Evolutionary conservation across 30 jellyfish, hydroid and myxozoan species (phyloP).

Genomic region (Turritopsis rubra): DNA sequence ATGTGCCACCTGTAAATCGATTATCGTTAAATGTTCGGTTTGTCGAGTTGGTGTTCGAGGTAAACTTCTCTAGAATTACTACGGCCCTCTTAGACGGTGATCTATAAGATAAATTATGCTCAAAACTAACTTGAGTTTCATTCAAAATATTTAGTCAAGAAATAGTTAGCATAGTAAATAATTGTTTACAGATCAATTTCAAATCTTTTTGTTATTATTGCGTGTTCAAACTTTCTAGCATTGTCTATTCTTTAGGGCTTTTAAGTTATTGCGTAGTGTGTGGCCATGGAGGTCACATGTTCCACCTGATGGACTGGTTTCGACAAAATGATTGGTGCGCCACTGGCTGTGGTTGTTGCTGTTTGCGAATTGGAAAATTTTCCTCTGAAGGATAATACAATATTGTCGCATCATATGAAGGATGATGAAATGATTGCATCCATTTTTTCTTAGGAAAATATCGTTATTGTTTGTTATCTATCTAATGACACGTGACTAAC

Average conservation of each 20-base stretch:
- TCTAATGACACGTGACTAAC: too few relatives aligned
- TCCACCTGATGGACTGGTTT: conserved; percentile 90
- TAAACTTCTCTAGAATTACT: conserved; percentile 16
- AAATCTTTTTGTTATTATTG: too few relatives aligned
- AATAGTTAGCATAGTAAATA: too few relatives aligned
- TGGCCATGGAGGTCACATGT: conserved; percentile 97
- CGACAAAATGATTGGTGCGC: conserved; percentile 79
- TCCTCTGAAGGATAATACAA: conserved; percentile 17
- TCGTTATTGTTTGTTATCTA: too few relatives aligned
- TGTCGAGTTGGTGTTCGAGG: conserved; percentile 94
- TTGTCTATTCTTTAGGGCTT: conserved; percentile 48
- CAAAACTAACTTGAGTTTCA: too few relatives aligned
- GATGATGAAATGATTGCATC: not conserved
- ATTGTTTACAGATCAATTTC: too few relatives aligned
- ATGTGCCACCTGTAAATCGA: conserved; percentile 64
- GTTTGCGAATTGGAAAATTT: conserved; percentile 71
- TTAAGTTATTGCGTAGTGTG: conserved; percentile 90
- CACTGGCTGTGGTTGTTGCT: conserved; percentile 95
- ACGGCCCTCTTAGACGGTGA: too few relatives aligned
- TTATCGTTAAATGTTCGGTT: conserved; percentile 80
- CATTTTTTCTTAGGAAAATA: too few relatives aligned
- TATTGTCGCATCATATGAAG: too few relatives aligned
- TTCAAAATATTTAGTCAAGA: too few relatives aligned
- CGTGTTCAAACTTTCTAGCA: not conserved
- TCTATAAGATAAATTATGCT: too few relatives aligned